Percentiles rank a stretch among this genome's conserved stretches.
phyloP scores from a whole-genome alignment of 1,140 invertebrate genomes.

The Stenopsyche tienmushanensis region DNA sequence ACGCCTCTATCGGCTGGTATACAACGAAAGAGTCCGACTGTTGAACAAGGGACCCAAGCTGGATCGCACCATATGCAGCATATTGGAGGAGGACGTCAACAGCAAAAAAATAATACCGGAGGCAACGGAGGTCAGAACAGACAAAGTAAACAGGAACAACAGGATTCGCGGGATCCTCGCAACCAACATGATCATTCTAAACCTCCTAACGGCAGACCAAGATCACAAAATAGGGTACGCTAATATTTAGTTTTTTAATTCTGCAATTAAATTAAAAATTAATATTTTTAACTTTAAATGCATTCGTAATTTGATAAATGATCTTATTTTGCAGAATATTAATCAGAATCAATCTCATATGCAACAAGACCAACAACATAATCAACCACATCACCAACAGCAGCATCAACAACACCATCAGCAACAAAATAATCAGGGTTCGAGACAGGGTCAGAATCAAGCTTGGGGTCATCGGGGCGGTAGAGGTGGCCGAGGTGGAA shows the following conservation, averaged over 20 bases:
- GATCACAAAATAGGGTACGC: slow-evolving; percentile 37
- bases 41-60: slow-evolving; percentile 80
- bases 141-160: slow-evolving; percentile 17
- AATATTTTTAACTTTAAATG: slow-evolving; percentile 12
- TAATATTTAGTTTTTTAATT: too few species aligned
- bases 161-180: slow-evolving; percentile 17
- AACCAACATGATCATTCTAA: slow-evolving; percentile 27
- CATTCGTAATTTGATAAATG: slow-evolving; percentile 9
- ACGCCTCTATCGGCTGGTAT: slow-evolving; percentile 61
- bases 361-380: slow-evolving; percentile 46
- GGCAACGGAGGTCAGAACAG: slow-evolving; percentile 22
- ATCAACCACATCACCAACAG: slow-evolving; percentile 46
- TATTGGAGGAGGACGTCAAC: slow-evolving; percentile 37
- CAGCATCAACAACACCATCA: slow-evolving; percentile 48
- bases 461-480: slow-evolving; percentile 47
- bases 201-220: slow-evolving; percentile 25
- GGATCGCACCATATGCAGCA: slow-evolving; percentile 45
- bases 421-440: slow-evolving; percentile 43
- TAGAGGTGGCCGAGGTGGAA: slow-evolving; percentile 52
- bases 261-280: not conserved
- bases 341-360: slow-evolving; percentile 32
- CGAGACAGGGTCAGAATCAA: slow-evolving; percentile 33
- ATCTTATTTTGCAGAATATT: slow-evolving; percentile 8
- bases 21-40: slow-evolving; percentile 76
- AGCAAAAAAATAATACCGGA: slow-evolving; percentile 14